These are phyloP conservation scores for Pyrochroa serraticornis DNA, from an alignment of 2,888 invertebrate genomes.

Conservation along the genomic window DNA sequence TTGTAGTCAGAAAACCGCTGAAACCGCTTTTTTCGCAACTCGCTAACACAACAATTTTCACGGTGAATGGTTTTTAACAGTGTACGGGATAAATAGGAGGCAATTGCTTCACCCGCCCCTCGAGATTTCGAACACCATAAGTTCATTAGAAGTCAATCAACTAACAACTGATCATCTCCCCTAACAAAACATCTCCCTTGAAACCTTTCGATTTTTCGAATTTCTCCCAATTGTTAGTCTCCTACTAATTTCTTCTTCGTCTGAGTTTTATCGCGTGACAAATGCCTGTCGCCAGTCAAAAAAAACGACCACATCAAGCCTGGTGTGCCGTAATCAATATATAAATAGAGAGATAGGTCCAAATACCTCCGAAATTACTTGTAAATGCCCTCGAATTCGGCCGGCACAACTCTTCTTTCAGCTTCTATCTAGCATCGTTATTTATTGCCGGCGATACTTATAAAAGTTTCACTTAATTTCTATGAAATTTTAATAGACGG, in stretches of 20 bases:
- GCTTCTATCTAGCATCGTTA: constrained; percentile 16
- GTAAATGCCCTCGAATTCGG: constrained; percentile 33
- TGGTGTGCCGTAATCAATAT: constrained; percentile 36
- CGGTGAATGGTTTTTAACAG: constrained; percentile 9
- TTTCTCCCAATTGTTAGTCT: constrained; percentile 10
- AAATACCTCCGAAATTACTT: constrained; percentile 38
- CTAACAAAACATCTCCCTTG: not conserved
- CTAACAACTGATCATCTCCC: constrained; percentile 45
- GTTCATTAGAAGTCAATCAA: constrained; percentile 59
- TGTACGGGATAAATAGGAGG: constrained; percentile 20
- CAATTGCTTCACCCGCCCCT: constrained; percentile 34
- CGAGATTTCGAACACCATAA: constrained; percentile 54
- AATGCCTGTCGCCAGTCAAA: constrained; percentile 44
- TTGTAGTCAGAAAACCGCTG: not conserved
- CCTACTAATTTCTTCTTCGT: constrained; percentile 40
- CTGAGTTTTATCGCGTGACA: constrained; percentile 47
- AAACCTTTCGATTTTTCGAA: not conserved
- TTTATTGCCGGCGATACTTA: constrained; percentile 34
- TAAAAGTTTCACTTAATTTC: constrained; percentile 38
- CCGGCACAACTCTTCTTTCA: too few relatives aligned
- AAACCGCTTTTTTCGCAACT: not conserved
- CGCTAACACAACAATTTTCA: not conserved
- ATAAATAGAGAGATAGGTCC: constrained; percentile 36
- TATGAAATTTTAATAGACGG: constrained; percentile 19
- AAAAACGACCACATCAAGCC: constrained; percentile 33